phyloP scores from a whole-genome alignment of 2,113 vertebrate species.

The Morone chrysops region DNA sequence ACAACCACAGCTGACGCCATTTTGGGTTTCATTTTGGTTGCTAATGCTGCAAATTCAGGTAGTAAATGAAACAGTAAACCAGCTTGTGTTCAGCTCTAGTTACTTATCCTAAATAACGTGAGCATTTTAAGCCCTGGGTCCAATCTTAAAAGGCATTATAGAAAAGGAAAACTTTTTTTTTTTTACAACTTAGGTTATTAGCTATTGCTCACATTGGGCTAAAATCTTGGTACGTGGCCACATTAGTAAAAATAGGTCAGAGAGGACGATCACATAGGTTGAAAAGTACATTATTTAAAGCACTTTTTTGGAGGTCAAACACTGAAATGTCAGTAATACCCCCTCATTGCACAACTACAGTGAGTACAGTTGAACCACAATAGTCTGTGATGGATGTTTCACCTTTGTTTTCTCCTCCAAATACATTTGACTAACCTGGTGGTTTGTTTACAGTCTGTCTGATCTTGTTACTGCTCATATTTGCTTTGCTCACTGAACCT shows the following conservation, averaged over 20 bases:
- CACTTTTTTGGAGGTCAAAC: too few relatives aligned
- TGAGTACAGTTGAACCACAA: too few relatives aligned
- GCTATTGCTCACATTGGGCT: background rate
- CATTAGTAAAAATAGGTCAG: background rate
- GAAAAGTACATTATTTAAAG: background rate
- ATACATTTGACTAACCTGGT: too few relatives aligned
- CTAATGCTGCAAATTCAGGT: background rate
- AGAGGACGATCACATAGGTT: background rate
- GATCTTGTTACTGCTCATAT: background rate
- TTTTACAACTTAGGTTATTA: background rate
- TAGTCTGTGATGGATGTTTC: background rate
- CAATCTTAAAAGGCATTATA: background rate
- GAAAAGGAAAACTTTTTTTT: background rate
- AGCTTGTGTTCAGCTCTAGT: too few relatives aligned
- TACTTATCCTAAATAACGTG: background rate
- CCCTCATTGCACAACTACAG: too few relatives aligned
- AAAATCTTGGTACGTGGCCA: background rate
- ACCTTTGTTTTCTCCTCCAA: too few relatives aligned
- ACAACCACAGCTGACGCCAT: slow-evolving; percentile 13
- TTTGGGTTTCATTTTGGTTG: slow-evolving; percentile 5
- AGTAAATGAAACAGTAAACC: background rate
- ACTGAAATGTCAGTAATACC: too few relatives aligned
- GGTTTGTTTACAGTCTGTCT: background rate
- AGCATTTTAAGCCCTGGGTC: background rate
- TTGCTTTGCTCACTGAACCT: background rate